Base-by-base conservation (phyloP, 2,113 vertebrate genomes). In the Urocolius indicus region DNA sequence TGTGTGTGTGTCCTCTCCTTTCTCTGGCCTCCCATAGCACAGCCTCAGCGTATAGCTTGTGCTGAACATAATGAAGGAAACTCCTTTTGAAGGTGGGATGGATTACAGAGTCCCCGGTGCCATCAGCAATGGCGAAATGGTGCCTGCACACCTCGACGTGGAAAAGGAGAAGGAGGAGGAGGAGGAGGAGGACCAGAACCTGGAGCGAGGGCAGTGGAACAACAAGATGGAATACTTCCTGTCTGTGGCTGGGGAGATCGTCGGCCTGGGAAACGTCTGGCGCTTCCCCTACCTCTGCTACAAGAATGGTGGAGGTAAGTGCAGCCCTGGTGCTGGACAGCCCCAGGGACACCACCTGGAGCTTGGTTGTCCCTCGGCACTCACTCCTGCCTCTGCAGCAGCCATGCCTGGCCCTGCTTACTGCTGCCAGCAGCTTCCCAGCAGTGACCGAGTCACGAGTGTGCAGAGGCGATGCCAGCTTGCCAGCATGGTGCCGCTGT, bases 251-350 rank as follows among this genome's bases (percentile, higher is more conserved):
- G 99, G 99, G 68, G 99, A 99, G 96, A 99, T 99, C 96, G 98
- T 99, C 0, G 99, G 99, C 52, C 96, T 99, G 90, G 99, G 99
- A 52, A 99, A 99, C 3, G 98, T 99, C 95, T 99, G 99, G 99
- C 98, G 99, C 72, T 99, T 99, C 95, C 99, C 99, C 23, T 99
- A 99, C 94, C 98, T 99, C 59, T 99, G 99, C 98, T 99, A 99
- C 97, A 99, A 99, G 97, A 99, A 99, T 0, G 99, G 99, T 16
- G 99, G 99, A 98, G 99, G 99, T 99, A 94, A 98, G 99, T 88
- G 79, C 69, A 26, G 34, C 13, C 21, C n/a, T 27, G 23, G 15
- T 38, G 20, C 24, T 1, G 10, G 29, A 20, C 26, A 58, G 21
- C 30, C 48, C 22, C 17, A 34, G 54, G 45, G 38, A 9, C 8